Base-by-base conservation (phyloP, 2,113 vertebrate genomes). In the Edolisoma coerulescens region DNA sequence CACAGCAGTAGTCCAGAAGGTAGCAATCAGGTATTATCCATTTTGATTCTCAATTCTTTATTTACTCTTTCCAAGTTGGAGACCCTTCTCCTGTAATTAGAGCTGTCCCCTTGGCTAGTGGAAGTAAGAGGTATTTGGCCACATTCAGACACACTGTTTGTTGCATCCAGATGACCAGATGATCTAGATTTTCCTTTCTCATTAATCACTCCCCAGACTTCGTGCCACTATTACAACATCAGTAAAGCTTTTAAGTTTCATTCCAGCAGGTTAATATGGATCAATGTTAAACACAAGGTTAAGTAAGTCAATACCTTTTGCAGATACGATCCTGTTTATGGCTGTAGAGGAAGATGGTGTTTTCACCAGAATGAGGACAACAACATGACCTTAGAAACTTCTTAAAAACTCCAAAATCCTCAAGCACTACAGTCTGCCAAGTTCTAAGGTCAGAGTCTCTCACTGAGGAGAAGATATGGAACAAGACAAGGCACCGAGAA, bases 131-230 rank as follows among this genome's bases (percentile, higher is more conserved):
- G 39, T 45, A 84, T 84, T 95, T 88, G 83, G 86, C 71, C 83
- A 84, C 47, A 89, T 54, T 59, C 86, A 92, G 61, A 60, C 61
- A 37, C 49, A 32, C 7, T 59, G 8, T 73, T 85, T 88, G 70
- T 52, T 93, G 70, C 65, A 79, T 90, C 83, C 89, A 93, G 63
- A 91, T 92, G 82, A 94, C 70, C 74, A 76, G 86, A 80, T 85
- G 88, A 94, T 92, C 67, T 60, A 80, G 50, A 92, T 95, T 96
- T 96, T 95, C 83, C 85, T 67, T 63, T 77, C 94, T 74, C 80
- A 47, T 93, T 95, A 93, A 95, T 93, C 89, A 92, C 21, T 95
- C 75, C 75, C 71, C 30, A 77, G 59, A 73, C 21, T 77, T 93
- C 57, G 61, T 86, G 90, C 64, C 83, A 88, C 76, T 52, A 77